Conservation (phyloP, 1,140 invertebrate genomes). For the Phymastichus coffea region DNA sequence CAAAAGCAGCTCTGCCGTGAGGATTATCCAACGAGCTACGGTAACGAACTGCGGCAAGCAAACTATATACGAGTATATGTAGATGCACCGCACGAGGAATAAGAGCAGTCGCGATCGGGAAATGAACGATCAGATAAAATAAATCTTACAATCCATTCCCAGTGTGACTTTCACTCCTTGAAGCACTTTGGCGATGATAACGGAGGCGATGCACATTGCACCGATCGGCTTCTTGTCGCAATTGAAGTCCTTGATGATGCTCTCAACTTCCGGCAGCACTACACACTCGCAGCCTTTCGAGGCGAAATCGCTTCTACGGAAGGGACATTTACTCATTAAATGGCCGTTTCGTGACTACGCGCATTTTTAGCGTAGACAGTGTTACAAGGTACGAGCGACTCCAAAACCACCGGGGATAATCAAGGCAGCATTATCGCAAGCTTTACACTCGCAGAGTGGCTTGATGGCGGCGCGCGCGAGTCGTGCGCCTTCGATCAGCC, state of each 20-base stretch:
- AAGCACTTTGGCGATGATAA: slow-evolving; percentile 59
- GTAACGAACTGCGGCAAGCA: no score
- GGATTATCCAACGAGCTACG: no score
- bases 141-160: slow-evolving; percentile 51
- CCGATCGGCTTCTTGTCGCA: slow-evolving; percentile 61
- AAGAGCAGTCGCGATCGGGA: no score
- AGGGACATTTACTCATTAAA: slow-evolving; percentile 15
- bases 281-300: slow-evolving; percentile 58
- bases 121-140: neutral
- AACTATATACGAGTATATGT: no score
- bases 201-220: slow-evolving; percentile 63
- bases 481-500: slow-evolving; percentile 62
- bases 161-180: slow-evolving; percentile 60
- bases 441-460: slow-evolving; percentile 54
- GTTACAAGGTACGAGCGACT: slow-evolving; percentile 64
- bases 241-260: slow-evolving; percentile 61
- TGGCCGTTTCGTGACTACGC: no score
- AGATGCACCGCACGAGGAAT: no score
- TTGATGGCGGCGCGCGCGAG: slow-evolving; percentile 59
- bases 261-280: slow-evolving; percentile 57
- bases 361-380: no score
- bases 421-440: slow-evolving; percentile 54
- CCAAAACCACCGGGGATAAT: slow-evolving; percentile 68
- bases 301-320: slow-evolving; percentile 61
- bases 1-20: no score